Evolutionary conservation across 2,888 invertebrate genomes (phyloP).

Genomic region (Sympetrum striolatum): DNA sequence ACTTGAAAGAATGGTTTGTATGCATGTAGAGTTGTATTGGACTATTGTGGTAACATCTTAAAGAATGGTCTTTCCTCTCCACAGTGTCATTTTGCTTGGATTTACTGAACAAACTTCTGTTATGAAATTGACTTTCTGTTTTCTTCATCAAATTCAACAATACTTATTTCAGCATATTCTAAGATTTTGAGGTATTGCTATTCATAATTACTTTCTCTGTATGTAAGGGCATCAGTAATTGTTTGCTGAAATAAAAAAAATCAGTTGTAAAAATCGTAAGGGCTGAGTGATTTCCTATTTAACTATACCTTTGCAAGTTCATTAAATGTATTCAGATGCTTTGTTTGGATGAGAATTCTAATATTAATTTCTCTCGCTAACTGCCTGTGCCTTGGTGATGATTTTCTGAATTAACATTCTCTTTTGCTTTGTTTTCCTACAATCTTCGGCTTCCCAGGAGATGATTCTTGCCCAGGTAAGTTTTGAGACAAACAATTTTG

Average conservation of each 20-base stretch:
- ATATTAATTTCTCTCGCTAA: background rate
- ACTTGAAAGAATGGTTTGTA: background rate
- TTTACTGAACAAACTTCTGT: too few species aligned
- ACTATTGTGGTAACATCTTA: background rate
- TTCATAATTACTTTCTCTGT: too few species aligned
- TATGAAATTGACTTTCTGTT: too few species aligned
- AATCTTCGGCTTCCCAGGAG: constrained; percentile 33
- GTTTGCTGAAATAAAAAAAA: too few species aligned
- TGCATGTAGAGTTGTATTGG: background rate
- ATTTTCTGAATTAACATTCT: background rate
- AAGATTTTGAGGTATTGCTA: too few species aligned
- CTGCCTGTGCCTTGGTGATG: background rate
- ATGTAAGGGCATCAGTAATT: too few species aligned
- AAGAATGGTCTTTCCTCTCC: background rate
- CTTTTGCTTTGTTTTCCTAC: constrained; percentile 29
- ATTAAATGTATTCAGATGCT: too few species aligned
- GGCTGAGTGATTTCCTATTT: too few species aligned
- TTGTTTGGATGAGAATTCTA: too few species aligned
- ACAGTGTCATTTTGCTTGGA: too few species aligned
- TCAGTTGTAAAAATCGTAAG: background rate
- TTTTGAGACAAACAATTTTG: background rate
- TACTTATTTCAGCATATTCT: too few species aligned
- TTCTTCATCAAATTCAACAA: too few species aligned
- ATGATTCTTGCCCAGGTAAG: constrained; percentile 44
- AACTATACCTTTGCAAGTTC: background rate